Conservation (phyloP, 2,797 vertebrate species). For the Pristis pectinata region DNA sequence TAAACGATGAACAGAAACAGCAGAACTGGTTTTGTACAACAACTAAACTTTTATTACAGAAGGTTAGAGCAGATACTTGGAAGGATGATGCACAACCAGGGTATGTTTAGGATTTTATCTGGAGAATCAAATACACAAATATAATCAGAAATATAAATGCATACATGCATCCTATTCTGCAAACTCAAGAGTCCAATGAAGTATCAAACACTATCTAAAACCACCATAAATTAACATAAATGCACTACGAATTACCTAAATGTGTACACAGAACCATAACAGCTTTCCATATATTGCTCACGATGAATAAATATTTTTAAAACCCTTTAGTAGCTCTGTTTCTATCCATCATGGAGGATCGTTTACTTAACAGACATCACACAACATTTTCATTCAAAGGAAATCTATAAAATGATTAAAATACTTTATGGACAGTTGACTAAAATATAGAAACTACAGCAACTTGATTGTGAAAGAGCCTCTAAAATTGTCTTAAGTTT, state of each 20-base stretch:
- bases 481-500: neutral
- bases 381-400: neutral
- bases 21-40: neutral
- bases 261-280: neutral
- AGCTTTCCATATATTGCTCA: neutral
- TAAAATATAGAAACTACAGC: no score
- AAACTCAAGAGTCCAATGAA: neutral
- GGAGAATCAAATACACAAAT: neutral
- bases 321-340: neutral
- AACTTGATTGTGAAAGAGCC: neutral
- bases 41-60: neutral
- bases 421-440: no score
- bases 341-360: neutral
- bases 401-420: no score
- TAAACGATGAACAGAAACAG: conserved; percentile 22
- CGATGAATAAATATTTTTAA: neutral
- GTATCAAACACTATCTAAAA: neutral
- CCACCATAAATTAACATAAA: neutral
- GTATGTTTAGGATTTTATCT: neutral
- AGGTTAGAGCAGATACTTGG: neutral
- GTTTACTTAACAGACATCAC: neutral
- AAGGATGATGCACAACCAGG: neutral
- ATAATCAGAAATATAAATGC: neutral
- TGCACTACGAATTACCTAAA: no score
- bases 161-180: neutral